Base-by-base conservation (phyloP, 2,113 vertebrate species). In the Lasiurus borealis region DNA sequence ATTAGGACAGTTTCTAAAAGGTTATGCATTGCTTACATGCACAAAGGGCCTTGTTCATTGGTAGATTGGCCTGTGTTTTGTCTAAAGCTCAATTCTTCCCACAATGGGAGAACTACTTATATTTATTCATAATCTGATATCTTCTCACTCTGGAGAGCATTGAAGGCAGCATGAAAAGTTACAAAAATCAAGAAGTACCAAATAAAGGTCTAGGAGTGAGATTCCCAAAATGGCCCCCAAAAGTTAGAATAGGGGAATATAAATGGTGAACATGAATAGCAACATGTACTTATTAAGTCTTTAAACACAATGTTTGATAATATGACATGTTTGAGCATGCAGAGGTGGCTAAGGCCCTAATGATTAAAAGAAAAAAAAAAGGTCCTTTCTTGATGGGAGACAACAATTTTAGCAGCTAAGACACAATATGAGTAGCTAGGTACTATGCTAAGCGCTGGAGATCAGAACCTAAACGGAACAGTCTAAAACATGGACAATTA, bases 1-100 rank as follows among this genome's bases (percentile, higher is more conserved):
- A 21, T 88, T 72, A 66, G 57, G 83, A 48, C 8, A 44, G 88
- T 50, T 88, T 88, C 31, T 40, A 50, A 78, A 83, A 96, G 36
- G 21, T 64, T 34, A 25, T 29, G 8, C 19, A 31, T 88, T 90
- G 31, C 25, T 69, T 87, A 23, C 29, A 13, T 36, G 7, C 78
- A 18, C 18, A 72, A 91, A 18, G 40, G 52, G 40, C 15, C 25
- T 34, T 27, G 6, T 85, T 62, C 27, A 8, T 62, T 54, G 52
- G 52, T 59, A 59, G 14, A 34, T 8, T 72, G n/a, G 36, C 40
- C 5, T 48, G 27, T 34, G 36, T 73, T 89, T 87, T 84, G 1
- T 62, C 57, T 84, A 68, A 31, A 73, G 36, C n/a, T 91, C 76
- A 57, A 66, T 78, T 93, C 52, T 44, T 23, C 72, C 46, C 54